These are phyloP conservation scores for Mesoligia furuncula DNA, from an alignment of 2,888 invertebrate genomes.

Conservation along the genomic window DNA sequence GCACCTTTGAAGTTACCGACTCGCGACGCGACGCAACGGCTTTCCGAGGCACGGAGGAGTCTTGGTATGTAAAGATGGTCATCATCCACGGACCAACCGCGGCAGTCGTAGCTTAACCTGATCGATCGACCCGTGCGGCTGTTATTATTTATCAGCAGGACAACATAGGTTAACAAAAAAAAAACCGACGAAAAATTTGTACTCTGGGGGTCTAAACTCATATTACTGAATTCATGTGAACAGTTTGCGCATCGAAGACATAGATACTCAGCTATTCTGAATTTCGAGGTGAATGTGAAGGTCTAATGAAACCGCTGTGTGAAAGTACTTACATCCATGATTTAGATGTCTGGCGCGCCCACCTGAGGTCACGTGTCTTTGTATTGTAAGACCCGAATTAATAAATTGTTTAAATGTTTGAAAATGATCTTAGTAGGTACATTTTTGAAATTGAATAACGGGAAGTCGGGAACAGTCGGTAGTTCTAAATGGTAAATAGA, in stretches of 20 bases:
- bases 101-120: no score
- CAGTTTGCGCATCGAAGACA: neutral
- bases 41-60: no score
- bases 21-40: no score
- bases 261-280: neutral
- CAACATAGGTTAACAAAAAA: no score
- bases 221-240: no score
- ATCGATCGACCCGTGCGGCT: no score
- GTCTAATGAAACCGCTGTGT: constrained; percentile 2
- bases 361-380: constrained; percentile 5
- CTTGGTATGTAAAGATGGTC: no score
- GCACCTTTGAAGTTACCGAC: no score
- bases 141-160: no score
- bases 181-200: no score
- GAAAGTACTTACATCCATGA: constrained; percentile 34
- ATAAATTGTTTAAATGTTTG: constrained; percentile 2
- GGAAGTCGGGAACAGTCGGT: neutral
- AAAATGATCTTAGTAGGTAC: neutral
- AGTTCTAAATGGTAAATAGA: neutral
- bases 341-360: constrained; percentile 46
- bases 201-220: no score
- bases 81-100: no score
- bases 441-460: neutral
- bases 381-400: constrained; percentile 9
- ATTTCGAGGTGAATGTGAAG: constrained; percentile 11